Base-by-base conservation (phyloP, 2,113 vertebrate genomes). In the Pelodiscus sinensis region DNA sequence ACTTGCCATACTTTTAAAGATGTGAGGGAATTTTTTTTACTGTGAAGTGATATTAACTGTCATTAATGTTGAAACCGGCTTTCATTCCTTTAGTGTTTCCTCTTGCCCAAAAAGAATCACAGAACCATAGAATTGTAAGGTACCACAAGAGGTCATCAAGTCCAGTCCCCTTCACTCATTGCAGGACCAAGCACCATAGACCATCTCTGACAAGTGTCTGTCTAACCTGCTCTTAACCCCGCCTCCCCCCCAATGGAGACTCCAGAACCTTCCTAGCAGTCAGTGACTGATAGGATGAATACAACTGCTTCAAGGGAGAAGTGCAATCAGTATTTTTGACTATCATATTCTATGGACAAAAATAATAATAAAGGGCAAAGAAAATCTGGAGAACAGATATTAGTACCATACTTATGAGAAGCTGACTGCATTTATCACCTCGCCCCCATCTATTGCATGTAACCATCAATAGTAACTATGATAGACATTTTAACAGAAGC, bases 341-440 rank as follows among this genome's bases (percentile, higher is more conserved):
- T 85, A 21, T 86, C 79, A 12, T 31, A 29, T 77, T 78, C 60
- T 29, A 18, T 3, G 29, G 54, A 71, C 51, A 84, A 71, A 83
- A 94, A 65, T 58, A 93, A 91, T 90, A 87, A 35, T n/a, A 88
- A 77, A 79, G 31, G 25, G 24, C 6, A 19, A 65, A 90, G 44
- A 85, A 95, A 88, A 58, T 38, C 21, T 44, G 11, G 1, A 14
- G 29, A 88, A 3, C 68, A 1, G 1, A 83, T 79, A 89, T 44
- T 2, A 71, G 5, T 35, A 8, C 38, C 11, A 12, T 87, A 22
- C 12, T 78, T 56, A 58, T 15, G 54, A 29, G 84, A 96, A 90
- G 44, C 35, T 85, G 31, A 80, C 50, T 79, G 27, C 35, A 1
- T 79, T 86, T 60, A 73, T 27, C 22, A 18, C 44, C 84, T 86